These are phyloP conservation scores for Odontocolon sp. DNA, from an alignment of 2,888 invertebrate species.

Conservation along the genomic window DNA sequence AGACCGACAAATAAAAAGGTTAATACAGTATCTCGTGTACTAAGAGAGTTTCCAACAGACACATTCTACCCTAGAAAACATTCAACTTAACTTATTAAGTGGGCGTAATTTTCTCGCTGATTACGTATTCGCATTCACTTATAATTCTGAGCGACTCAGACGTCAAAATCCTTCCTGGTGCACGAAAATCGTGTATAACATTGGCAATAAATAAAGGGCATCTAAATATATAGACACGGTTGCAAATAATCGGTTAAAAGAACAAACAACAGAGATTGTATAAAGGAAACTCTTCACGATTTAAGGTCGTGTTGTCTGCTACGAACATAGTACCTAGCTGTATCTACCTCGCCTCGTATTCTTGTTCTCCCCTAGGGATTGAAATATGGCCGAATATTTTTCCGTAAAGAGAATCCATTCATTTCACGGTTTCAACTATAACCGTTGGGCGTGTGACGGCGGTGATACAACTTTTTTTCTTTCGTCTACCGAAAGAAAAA, in stretches of 20 bases:
- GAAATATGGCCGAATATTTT: constrained; percentile 60
- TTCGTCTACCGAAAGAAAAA: constrained; percentile 33
- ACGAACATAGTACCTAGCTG: constrained; percentile 1
- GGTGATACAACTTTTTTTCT: constrained; percentile 18
- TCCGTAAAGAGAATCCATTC: constrained; percentile 57
- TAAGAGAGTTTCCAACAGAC: too few relatives aligned
- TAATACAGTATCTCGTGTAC: too few relatives aligned
- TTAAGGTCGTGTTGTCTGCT: constrained; percentile 18
- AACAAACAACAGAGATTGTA: neutral
- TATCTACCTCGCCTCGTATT: constrained; percentile 23
- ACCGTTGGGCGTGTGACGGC: constrained; percentile 21
- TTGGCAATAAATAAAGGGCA: constrained; percentile 6
- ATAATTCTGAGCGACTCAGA: neutral
- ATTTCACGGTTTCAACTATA: constrained; percentile 26
- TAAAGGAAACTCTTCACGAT: constrained; percentile 8
- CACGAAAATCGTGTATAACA: neutral
- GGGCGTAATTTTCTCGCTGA: neutral
- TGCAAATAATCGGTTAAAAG: neutral
- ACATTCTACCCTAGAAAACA: too few relatives aligned
- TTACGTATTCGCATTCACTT: neutral
- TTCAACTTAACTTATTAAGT: too few relatives aligned
- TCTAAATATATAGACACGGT: neutral
- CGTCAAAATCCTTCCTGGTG: neutral
- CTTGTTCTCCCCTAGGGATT: constrained; percentile 38
- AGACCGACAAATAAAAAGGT: too few relatives aligned